phyloP scores from a whole-genome alignment of 2,888 invertebrate genomes.

The Paralinhomoeus sp. region DNA sequence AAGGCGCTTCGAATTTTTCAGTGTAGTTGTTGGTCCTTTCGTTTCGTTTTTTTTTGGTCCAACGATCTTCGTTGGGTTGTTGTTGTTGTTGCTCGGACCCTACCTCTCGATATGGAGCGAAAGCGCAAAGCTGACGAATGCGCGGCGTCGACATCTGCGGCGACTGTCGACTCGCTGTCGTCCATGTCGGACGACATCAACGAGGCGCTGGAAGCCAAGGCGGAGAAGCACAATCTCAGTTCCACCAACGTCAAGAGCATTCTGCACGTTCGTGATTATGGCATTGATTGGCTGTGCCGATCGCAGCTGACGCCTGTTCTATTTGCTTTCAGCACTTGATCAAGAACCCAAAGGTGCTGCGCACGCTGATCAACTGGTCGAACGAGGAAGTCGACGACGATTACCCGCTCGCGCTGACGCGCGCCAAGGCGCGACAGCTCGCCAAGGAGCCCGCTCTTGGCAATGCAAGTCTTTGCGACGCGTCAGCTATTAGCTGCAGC shows the following conservation, averaged over 20 bases:
- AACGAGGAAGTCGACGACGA: background rate
- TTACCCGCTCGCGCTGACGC: background rate
- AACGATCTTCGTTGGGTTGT: too few species aligned
- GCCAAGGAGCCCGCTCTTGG: too few species aligned
- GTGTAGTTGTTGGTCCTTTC: too few species aligned
- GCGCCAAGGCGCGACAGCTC: background rate
- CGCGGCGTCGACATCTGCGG: too few species aligned
- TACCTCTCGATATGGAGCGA: too few species aligned
- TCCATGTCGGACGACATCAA: slow-evolving; percentile 1
- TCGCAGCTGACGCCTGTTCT: background rate
- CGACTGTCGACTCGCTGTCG: too few species aligned
- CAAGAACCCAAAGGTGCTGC: slow-evolving; percentile 1
- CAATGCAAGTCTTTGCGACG: too few species aligned
- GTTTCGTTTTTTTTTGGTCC: too few species aligned
- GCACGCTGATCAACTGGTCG: background rate
- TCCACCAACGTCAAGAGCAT: slow-evolving; percentile 4
- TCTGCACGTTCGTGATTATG: slow-evolving; percentile 1
- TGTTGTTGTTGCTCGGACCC: too few species aligned
- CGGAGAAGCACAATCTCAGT: slow-evolving; percentile 2
- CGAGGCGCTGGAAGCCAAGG: slow-evolving; percentile 3
- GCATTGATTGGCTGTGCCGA: background rate
- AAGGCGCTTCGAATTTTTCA: too few species aligned
- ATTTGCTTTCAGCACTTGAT: slow-evolving; percentile 3
- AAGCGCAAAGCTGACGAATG: too few species aligned
- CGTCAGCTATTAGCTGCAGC: too few species aligned